These are phyloP conservation scores for Centruroides sculpturatus DNA, from an alignment of 1,140 invertebrate species.

Conservation along the genomic window DNA sequence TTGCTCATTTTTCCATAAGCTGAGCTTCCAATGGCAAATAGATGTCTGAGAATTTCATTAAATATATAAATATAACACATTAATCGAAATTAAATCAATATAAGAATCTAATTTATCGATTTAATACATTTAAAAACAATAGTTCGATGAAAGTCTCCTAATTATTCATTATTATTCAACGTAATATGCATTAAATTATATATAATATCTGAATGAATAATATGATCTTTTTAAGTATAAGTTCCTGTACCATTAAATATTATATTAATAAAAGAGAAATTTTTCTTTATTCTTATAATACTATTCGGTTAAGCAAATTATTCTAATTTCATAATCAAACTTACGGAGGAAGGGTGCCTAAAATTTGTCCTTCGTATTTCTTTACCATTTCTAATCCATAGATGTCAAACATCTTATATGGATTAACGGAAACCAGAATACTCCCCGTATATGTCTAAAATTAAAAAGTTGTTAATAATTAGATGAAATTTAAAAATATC, in stretches of 20 bases:
- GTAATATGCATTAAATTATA: no score
- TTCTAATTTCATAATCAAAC: conserved; percentile 13
- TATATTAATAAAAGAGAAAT: no score
- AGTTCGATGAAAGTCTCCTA: no score
- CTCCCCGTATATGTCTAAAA: conserved; percentile 82
- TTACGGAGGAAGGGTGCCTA: conserved; percentile 76
- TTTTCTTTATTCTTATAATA: no score
- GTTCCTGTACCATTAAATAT: no score
- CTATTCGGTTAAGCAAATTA: no score
- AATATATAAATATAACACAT: neutral
- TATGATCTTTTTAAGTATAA: no score
- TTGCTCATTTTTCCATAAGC: conserved; percentile 57
- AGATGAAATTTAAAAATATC: conserved; percentile 7
- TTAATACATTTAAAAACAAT: no score
- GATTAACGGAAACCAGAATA: conserved; percentile 90
- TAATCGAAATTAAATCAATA: no score
- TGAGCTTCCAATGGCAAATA: conserved; percentile 85
- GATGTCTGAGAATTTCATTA: conserved; percentile 37
- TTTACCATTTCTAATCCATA: conserved; percentile 91
- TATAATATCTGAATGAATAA: no score
- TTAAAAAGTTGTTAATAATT: conserved; percentile 4
- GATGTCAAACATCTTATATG: conserved; percentile 91
- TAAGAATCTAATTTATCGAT: no score
- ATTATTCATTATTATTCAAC: no score
- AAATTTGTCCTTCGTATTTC: conserved; percentile 71